Evolutionary conservation across 53 echinoderm and acorn worm genomes (phyloP), one percentile per base, ranked within the genome.

Genomic region (Apostichopus leukothele): DNA sequence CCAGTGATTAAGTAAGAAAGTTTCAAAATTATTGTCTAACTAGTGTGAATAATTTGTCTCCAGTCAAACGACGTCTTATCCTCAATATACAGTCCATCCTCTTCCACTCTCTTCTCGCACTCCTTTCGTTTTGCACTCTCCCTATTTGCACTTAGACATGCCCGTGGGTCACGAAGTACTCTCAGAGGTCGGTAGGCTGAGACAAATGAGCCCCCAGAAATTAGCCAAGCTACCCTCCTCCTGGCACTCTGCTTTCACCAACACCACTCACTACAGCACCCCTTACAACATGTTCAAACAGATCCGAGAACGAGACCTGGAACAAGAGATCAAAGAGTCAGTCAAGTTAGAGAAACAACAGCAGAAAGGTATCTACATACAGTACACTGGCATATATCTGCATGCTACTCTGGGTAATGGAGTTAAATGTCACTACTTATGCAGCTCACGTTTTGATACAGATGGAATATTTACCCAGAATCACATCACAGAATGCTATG

Each of bases 251-350:
- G 78, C 78, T 13, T 74, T 50, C 79, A 89, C 89, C 60, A 92
- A 93, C 26, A 97, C 95, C 50, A 97, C 95, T 52, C 98, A 97
- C 89, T 92, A 94, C 87, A 91, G 93, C n/a, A 96, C 99, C 18
- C 93, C 96, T 10, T 93, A 92, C 76, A 94, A 94, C 60, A 88
- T 91, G 91, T 89, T 98, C 20, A 93, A 92, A 61, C 95, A 96
- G 76, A 88, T 92, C 88, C 84, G 95, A 77, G 96, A 95, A 85
- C 89, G 89, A 88, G 96, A 96, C 88, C 80, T 95, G 21, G 96
- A 96, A 66, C 79, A 90, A 20, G 84, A 86, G 54, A 51, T 85
- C 6, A 85, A 91, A 23, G 51, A 79, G 59, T 76, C 92, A 77
- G 90, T 88, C 84, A 53, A 74, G 79, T 55, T 18, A 73, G 78